Evolutionary conservation across 64 coral and sea anemone species (phyloP).

Genomic region (Stylophora pistillata): DNA sequence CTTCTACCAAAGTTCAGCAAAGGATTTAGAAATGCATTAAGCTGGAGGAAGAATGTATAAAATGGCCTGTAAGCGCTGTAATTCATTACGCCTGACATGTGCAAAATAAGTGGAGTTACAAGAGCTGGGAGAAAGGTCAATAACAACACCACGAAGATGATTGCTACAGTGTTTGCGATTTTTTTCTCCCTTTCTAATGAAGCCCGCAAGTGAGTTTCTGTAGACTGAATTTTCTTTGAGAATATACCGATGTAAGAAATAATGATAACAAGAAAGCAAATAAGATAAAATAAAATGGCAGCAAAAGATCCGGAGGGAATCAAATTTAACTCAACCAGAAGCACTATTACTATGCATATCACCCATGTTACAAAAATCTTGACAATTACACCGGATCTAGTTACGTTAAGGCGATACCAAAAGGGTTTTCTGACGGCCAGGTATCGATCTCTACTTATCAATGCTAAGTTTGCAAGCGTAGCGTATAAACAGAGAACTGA

Average conservation of each 20-base stretch:
- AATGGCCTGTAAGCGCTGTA: neutral
- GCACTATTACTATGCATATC: neutral
- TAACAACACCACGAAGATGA: slow-evolving; percentile 1
- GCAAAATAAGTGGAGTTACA: neutral
- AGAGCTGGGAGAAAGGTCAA: slow-evolving; percentile 1
- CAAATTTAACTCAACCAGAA: neutral
- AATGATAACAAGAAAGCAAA: neutral
- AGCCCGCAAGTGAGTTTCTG: neutral
- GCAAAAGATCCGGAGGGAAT: neutral
- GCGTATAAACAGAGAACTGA: neutral
- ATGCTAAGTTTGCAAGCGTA: neutral
- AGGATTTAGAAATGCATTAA: slow-evolving; percentile 20
- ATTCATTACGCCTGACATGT: neutral
- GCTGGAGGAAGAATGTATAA: neutral
- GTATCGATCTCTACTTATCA: neutral
- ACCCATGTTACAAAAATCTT: neutral
- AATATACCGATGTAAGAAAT: slow-evolving; percentile 12
- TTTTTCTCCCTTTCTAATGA: slow-evolving; percentile 14
- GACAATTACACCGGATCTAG: neutral
- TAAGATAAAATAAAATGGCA: neutral
- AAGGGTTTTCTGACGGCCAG: neutral
- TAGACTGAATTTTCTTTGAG: neutral
- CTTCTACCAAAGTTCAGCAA: slow-evolving; percentile 13
- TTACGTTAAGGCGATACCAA: neutral
- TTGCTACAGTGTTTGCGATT: neutral